Conservation (phyloP, 1,140 invertebrate species). For the Rhagoletis zephyria region DNA sequence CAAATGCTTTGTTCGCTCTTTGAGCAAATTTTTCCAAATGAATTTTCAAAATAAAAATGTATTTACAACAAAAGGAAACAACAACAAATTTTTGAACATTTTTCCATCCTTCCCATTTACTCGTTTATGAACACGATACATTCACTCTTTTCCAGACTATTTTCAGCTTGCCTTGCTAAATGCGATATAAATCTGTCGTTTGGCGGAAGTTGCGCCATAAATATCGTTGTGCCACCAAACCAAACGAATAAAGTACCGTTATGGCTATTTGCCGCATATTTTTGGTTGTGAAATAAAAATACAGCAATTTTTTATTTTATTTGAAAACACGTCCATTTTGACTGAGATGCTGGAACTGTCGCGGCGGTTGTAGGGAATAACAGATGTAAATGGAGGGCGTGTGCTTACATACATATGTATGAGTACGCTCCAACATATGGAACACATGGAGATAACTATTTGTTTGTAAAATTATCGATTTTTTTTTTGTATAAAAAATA, state of each 20-base stretch:
- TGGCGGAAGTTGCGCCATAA: slow-evolving; percentile 43
- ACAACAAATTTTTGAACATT: not conserved
- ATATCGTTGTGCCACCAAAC: not conserved
- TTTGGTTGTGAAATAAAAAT: not conserved
- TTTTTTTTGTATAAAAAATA: too few species aligned
- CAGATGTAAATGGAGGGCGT: too few species aligned
- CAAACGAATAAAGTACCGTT: not conserved
- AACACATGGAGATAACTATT: too few species aligned
- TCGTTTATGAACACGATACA: not conserved
- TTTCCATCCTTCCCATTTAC: not conserved
- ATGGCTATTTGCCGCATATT: slow-evolving; percentile 3
- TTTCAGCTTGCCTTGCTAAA: slow-evolving; percentile 45
- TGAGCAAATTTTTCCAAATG: not conserved
- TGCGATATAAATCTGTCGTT: slow-evolving; percentile 32
- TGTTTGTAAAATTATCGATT: too few species aligned
- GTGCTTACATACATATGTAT: too few species aligned
- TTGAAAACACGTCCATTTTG: too few species aligned
- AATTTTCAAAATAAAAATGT: too few species aligned
- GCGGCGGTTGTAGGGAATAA: too few species aligned
- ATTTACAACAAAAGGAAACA: not conserved
- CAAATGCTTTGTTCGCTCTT: not conserved
- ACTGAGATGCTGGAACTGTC: too few species aligned
- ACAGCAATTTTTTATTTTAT: not conserved
- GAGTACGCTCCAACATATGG: too few species aligned
- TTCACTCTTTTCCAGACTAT: slow-evolving; percentile 40